A percentile compares a stretch with the other conserved stretches of the same genome.
Conservation (phyloP, 2,888 invertebrate species). For the Ophion costatus region DNA sequence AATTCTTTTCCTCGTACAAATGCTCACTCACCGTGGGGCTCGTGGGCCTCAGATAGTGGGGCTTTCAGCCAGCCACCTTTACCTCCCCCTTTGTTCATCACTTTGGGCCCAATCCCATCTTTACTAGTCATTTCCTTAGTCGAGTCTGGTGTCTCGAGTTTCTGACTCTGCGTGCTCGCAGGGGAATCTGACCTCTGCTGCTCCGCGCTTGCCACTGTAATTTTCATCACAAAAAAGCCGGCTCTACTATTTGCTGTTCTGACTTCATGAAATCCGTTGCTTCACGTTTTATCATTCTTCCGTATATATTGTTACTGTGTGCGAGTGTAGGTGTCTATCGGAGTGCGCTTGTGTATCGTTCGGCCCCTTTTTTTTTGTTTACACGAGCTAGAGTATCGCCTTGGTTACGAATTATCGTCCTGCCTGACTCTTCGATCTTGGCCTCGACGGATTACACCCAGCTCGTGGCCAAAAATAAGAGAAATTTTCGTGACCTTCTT, state of each 20-base stretch:
- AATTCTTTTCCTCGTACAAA: constrained; percentile 70
- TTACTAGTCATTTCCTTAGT: constrained; percentile 83
- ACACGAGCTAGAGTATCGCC: not conserved
- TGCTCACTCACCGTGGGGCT: constrained; percentile 83
- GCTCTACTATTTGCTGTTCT: constrained; percentile 73
- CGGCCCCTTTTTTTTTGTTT: too few relatives aligned
- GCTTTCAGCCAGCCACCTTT: constrained; percentile 83
- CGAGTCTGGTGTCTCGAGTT: constrained; percentile 82
- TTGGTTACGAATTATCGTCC: not conserved
- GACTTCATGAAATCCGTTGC: constrained; percentile 40
- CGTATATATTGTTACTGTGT: not conserved
- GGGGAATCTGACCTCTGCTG: constrained; percentile 83
- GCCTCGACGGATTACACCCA: too few relatives aligned
- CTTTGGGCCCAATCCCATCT: constrained; percentile 82
- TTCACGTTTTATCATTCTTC: constrained; percentile 39
- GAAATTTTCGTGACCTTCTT: too few relatives aligned
- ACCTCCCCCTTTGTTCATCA: constrained; percentile 82
- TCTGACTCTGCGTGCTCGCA: constrained; percentile 81
- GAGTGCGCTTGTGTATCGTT: not conserved
- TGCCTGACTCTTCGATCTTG: not conserved
- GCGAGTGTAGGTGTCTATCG: not conserved
- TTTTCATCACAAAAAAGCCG: constrained; percentile 78
- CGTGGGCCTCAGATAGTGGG: constrained; percentile 82
- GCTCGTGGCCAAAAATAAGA: too few relatives aligned
- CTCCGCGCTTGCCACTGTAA: constrained; percentile 83